Evolutionary conservation across 2,888 invertebrate genomes (phyloP).

Genomic region (Drosophila colorata): DNA sequence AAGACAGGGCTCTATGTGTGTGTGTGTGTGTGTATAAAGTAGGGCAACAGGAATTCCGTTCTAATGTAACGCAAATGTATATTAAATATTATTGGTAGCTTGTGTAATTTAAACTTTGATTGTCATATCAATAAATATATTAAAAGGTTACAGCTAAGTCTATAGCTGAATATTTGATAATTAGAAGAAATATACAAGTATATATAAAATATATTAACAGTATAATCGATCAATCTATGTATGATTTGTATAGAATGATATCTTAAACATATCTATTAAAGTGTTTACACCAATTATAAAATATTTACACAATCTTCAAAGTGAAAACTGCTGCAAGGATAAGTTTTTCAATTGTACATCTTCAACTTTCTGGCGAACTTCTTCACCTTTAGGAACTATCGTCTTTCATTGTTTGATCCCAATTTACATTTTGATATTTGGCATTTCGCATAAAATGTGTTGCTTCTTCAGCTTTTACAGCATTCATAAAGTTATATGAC

Average conservation of each 20-base stretch:
- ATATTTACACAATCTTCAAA: too few relatives aligned
- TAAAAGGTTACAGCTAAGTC: background rate
- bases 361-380: too few relatives aligned
- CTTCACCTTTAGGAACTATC: constrained; percentile 3
- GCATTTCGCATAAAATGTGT: constrained; percentile 26
- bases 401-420: constrained; percentile 4
- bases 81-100: background rate
- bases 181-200: too few relatives aligned
- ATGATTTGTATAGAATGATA: too few relatives aligned
- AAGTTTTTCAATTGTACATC: background rate
- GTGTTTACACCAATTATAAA: too few relatives aligned
- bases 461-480: constrained; percentile 36
- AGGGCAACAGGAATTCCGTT: constrained; percentile 14
- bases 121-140: background rate
- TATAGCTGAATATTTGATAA: too few relatives aligned
- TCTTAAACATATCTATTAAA: too few relatives aligned
- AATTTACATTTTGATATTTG: constrained; percentile 18
- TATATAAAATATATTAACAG: too few relatives aligned
- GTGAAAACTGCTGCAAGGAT: too few relatives aligned
- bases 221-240: too few relatives aligned
- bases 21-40: constrained; percentile 10
- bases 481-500: constrained; percentile 57
- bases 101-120: background rate
- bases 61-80: background rate
- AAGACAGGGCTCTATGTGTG: background rate